Conservation (phyloP, 2,888 invertebrate species). For the Empis livida region DNA sequence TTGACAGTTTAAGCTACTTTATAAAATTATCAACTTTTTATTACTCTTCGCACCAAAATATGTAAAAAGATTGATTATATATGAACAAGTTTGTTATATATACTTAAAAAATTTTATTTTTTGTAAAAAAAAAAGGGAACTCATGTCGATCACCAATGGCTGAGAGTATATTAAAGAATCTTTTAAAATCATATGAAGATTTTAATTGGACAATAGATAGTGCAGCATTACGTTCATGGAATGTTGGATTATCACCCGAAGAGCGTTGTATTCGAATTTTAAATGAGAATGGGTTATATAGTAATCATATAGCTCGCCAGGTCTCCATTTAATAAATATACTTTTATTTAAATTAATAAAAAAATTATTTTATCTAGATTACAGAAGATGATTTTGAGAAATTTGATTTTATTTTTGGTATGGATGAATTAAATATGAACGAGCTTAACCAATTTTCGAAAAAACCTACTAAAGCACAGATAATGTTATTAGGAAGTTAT, state of each 20-base stretch:
- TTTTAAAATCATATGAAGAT: slow-evolving; percentile 31
- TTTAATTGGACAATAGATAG: slow-evolving; percentile 71
- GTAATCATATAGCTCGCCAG: slow-evolving; percentile 50
- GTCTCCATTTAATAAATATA: slow-evolving; percentile 12
- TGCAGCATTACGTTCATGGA: slow-evolving; percentile 76
- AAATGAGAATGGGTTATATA: slow-evolving; percentile 44
- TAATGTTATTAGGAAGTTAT: slow-evolving; percentile 68
- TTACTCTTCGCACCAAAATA: too few species aligned
- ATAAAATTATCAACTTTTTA: too few species aligned
- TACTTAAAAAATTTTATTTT: not conserved
- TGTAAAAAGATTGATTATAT: too few species aligned
- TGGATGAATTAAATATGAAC: slow-evolving; percentile 75
- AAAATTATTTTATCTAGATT: slow-evolving; percentile 47
- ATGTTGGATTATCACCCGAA: slow-evolving; percentile 69
- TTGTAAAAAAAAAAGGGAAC: slow-evolving; percentile 59
- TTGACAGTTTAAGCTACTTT: too few species aligned
- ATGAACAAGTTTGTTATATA: too few species aligned
- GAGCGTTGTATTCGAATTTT: slow-evolving; percentile 44
- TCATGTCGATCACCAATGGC: slow-evolving; percentile 93
- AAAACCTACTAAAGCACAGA: slow-evolving; percentile 47
- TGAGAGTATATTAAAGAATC: slow-evolving; percentile 63
- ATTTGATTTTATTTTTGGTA: slow-evolving; percentile 84
- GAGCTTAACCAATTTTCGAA: slow-evolving; percentile 50
- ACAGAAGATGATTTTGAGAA: slow-evolving; percentile 54
- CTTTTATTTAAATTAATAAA: not conserved